Conservation (phyloP, 2,888 invertebrate genomes). For the Philonicus albiceps region DNA sequence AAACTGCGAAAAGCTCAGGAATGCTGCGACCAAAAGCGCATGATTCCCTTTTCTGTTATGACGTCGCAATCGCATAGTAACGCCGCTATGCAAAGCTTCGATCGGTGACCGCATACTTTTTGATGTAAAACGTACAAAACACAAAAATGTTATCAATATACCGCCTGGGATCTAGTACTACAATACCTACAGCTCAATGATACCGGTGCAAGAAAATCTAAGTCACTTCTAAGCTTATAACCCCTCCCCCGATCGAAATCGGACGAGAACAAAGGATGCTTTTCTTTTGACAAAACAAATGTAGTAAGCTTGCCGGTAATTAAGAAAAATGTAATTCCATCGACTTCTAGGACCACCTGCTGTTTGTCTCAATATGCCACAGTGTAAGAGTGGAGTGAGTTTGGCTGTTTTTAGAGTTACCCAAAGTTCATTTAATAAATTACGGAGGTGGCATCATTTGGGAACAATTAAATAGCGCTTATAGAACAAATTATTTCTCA, state of each 20-base stretch:
- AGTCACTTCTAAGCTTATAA: neutral
- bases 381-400: neutral
- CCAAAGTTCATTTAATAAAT: neutral
- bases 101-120: neutral
- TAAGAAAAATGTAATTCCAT: neutral
- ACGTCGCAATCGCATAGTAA: constrained; percentile 39
- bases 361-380: neutral
- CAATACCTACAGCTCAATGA: neutral
- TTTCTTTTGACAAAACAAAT: neutral
- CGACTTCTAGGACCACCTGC: neutral
- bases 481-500: neutral
- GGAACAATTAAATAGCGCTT: neutral
- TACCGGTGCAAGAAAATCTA: neutral
- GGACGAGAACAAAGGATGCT: neutral
- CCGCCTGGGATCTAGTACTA: neutral
- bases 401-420: neutral
- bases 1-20: neutral
- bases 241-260: neutral
- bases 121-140: neutral
- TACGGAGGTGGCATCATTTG: neutral
- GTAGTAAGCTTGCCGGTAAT: neutral
- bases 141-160: neutral
- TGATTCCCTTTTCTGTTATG: constrained; percentile 1
- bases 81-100: neutral
- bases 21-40: neutral